Base-by-base conservation (phyloP, 2,113 vertebrate species). In the Lagopus muta region DNA sequence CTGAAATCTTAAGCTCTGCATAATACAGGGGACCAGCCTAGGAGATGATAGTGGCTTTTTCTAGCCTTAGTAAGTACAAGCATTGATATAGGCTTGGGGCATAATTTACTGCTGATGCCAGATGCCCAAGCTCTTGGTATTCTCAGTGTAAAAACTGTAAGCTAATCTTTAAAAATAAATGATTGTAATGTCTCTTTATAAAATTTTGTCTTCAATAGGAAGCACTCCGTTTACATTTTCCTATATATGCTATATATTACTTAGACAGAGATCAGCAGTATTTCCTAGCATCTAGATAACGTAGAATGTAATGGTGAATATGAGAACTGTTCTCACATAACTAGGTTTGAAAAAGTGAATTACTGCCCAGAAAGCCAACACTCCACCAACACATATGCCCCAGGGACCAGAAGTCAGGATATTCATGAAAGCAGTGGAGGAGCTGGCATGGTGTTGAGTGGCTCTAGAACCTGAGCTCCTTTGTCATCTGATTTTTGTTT, bases 401-500 rank as follows among this genome's bases (percentile, higher is more conserved):
- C 25, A 57, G 10, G 34, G 28, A 57, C 24, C 32, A 65, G 3
- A 4, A 89, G 10, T 14, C 38, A 72, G 32, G 0, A 1, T 25
- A n/a, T 88, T 94, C 38, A 62, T 57, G 86, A 86, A 86, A 82
- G 38, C 16, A 62, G 58, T 57, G 19, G 21, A 61, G 48, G 34
- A 72, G 20, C 10, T 60, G 43, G 8, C 43, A 42, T 0, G 0
- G 7, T 62, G 20, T 66, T 27, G 61, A 90, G 18, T n/a, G 0
- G 0, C 50, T 58, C 38, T 38, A 71, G 50, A 86, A 81, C 17
- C 8, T 40, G 15, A 38, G 38, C 8, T 73, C 2, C 0, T 54
- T 57, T 64, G 11, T 67, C 0, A 0, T 19, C 81, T 67, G 24
- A 28, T 82, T 90, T 75, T 47, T 32, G 25, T 32, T 0, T 19